Evolutionary conservation across 2,888 invertebrate species (phyloP).

Genomic region (Eueremaeus valkanovi): DNA sequence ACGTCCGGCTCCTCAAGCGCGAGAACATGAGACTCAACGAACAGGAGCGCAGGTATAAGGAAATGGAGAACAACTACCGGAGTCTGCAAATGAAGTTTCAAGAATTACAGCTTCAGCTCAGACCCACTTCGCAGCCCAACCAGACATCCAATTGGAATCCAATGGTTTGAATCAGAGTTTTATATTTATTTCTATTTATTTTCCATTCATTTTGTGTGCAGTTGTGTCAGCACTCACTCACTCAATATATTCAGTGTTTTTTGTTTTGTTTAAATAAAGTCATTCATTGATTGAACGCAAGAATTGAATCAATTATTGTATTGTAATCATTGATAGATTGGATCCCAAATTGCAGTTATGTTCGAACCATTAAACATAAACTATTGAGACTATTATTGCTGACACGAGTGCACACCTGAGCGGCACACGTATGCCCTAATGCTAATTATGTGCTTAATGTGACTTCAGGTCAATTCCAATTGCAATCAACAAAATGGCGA

Average conservation of each 20-base stretch:
- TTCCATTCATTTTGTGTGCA: too few relatives aligned
- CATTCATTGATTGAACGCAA: not conserved
- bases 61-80: constrained; percentile 77
- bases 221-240: not conserved
- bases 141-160: constrained; percentile 7
- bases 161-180: constrained; percentile 11
- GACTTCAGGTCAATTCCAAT: not conserved
- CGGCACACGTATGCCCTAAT: too few relatives aligned
- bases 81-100: constrained; percentile 75
- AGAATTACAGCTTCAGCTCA: constrained; percentile 53
- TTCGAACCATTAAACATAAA: too few relatives aligned
- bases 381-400: too few relatives aligned
- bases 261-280: not conserved
- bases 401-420: not conserved
- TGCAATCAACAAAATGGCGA: not conserved
- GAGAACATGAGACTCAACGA: constrained; percentile 68
- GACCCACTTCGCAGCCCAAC: not conserved
- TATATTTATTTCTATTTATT: not conserved
- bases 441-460: not conserved
- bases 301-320: too few relatives aligned
- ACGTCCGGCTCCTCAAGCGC: constrained; percentile 74
- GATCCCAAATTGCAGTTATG: too few relatives aligned
- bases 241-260: too few relatives aligned
- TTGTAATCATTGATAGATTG: too few relatives aligned
- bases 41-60: constrained; percentile 70